Evolutionary conservation across 2,797 vertebrate genomes (phyloP).

Genomic region (Schizopygopsis pylzovi): DNA sequence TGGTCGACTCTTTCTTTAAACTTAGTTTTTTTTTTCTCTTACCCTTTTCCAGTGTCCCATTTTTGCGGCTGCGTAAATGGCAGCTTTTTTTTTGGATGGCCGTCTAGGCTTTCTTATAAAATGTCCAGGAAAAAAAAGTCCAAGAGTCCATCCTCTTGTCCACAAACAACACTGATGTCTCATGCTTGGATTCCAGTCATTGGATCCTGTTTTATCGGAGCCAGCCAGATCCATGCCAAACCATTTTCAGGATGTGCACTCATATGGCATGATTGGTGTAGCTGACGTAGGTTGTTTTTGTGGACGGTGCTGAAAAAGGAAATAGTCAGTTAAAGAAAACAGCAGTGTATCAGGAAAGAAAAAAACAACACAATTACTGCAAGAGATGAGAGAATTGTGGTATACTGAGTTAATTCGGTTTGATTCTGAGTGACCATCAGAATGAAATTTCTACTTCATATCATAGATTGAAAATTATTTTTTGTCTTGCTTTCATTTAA

Average conservation of each 20-base stretch:
- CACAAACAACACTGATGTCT: slow-evolving; percentile 60
- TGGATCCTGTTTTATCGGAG: slow-evolving; percentile 1
- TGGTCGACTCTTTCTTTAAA: slow-evolving; percentile 81
- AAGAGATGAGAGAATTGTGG: slow-evolving; percentile 23
- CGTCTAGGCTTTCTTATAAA: slow-evolving; percentile 57
- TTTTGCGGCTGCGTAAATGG: slow-evolving; percentile 33
- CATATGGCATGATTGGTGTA: slow-evolving; percentile 96
- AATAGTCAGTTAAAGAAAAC: slow-evolving; percentile 24
- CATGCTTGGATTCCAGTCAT: slow-evolving; percentile 55
- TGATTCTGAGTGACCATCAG: slow-evolving; percentile 7
- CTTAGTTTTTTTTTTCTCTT: slow-evolving; percentile 48
- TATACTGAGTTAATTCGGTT: slow-evolving; percentile 17
- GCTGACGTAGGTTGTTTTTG: slow-evolving; percentile 95
- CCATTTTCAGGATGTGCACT: slow-evolving; percentile 62
- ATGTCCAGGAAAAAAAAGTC: slow-evolving; percentile 60
- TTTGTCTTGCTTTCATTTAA: slow-evolving; percentile 3
- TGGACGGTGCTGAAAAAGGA: slow-evolving; percentile 55
- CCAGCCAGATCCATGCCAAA: slow-evolving; percentile 27
- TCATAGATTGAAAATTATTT: slow-evolving; percentile 3
- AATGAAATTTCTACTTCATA: slow-evolving; percentile 16
- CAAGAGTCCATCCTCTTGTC: slow-evolving; percentile 49
- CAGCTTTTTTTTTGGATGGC: slow-evolving; percentile 33
- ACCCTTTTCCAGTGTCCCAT: slow-evolving; percentile 26
- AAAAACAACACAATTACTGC: not conserved
- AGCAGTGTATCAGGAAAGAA: not conserved